A percentile compares a stretch with the other conserved stretches of the same genome.
Evolutionary conservation across 2,888 invertebrate genomes (phyloP).

Genomic region (Cheilosia vernalis): DNA sequence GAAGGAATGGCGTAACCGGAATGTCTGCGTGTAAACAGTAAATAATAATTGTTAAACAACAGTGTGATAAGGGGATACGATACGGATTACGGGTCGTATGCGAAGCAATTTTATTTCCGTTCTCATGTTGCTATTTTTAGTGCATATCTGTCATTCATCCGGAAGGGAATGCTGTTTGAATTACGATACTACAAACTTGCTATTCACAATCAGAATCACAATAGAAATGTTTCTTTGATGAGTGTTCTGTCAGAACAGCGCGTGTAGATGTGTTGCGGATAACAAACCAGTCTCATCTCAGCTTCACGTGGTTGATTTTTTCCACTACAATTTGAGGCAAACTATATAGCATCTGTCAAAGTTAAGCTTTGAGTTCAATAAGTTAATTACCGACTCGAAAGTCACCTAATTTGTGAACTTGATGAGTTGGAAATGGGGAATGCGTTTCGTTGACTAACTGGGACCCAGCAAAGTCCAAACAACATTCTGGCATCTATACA

Average conservation of each 20-base stretch:
- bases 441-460: no score
- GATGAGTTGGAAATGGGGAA: no score
- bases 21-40: slow-evolving; percentile 9
- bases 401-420: no score
- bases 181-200: not conserved
- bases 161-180: not conserved
- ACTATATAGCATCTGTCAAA: not conserved
- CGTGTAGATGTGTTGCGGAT: no score
- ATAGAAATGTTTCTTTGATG: not conserved
- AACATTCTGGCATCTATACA: no score
- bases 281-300: not conserved
- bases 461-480: no score
- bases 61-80: slow-evolving; percentile 7
- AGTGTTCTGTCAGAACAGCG: not conserved
- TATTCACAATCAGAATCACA: no score
- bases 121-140: slow-evolving; percentile 43
- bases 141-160: slow-evolving; percentile 40
- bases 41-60: slow-evolving; percentile 11
- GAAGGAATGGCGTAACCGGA: not conserved
- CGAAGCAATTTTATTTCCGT: slow-evolving; percentile 8
- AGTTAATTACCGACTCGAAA: not conserved
- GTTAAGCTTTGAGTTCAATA: not conserved
- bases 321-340: not conserved
- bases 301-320: not conserved
- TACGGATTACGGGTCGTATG: not conserved